Percentiles rank a stretch among this genome's conserved stretches.
Conservation (phyloP, 1,140 invertebrate species). For the Bicyclus anynana region DNA sequence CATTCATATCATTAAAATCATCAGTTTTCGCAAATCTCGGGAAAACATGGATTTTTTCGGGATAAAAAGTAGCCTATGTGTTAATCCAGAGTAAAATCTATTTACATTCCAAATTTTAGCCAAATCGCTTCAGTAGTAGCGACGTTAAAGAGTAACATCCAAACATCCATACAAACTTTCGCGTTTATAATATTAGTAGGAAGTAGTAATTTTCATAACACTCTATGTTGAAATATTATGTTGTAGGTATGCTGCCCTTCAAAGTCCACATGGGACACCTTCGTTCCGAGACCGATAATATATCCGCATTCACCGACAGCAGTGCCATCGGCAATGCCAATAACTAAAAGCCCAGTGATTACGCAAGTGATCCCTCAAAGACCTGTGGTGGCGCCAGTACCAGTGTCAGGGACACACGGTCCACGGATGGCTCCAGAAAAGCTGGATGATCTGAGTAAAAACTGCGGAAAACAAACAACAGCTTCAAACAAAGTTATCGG, state of each 20-base stretch:
- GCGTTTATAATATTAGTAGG: too few species aligned
- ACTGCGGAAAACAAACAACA: conserved; percentile 15
- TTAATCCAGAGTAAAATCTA: too few species aligned
- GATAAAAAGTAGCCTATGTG: too few species aligned
- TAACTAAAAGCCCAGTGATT: background rate
- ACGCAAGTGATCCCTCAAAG: background rate
- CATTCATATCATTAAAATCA: too few species aligned
- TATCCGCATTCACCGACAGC: conserved; percentile 6
- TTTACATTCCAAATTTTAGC: too few species aligned
- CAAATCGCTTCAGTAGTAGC: too few species aligned
- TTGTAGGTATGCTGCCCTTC: conserved; percentile 38
- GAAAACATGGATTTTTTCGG: too few species aligned
- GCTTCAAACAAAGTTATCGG: conserved; percentile 22
- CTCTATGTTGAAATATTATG: too few species aligned
- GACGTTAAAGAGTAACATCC: too few species aligned
- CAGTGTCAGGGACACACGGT: background rate
- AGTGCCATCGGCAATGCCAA: background rate
- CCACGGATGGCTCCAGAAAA: background rate
- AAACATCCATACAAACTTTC: too few species aligned
- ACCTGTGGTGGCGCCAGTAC: background rate
- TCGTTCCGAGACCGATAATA: conserved; percentile 20
- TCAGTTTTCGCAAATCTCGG: too few species aligned
- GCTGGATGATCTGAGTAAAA: background rate
- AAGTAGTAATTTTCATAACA: too few species aligned
- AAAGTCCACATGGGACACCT: conserved; percentile 21